Base-by-base conservation (phyloP, 2,888 invertebrate species). In the Tridacna crocea region DNA sequence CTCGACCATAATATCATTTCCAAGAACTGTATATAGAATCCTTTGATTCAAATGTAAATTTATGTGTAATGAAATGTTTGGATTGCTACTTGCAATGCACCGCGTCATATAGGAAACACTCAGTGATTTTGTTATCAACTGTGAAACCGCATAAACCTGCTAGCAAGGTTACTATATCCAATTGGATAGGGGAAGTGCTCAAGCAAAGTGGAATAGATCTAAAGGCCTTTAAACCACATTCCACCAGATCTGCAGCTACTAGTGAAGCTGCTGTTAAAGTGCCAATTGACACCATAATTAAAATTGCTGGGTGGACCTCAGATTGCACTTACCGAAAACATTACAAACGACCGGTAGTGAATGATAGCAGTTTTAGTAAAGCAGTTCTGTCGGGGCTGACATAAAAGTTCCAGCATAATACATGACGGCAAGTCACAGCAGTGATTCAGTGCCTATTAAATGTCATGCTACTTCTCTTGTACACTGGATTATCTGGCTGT, bases 221-320 rank as follows among this genome's bases (percentile, higher is more conserved):
- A 22, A 10, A 8, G 0, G n/a, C 17, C 3, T 72, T 72, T 58
- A 55, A 19, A 72, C 55, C 55, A n/a, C 72, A 72, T 27, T 51
- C 51, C 15, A 72, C 72, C 0, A 72, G 72, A 55, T n/a, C 24
- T 22, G 72, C 72, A 22, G n/a, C 72, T 15, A 72, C 72, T 24
- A 72, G 72, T 72, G 55, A 11, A 72, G 72, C 72, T 17, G 36
- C 66, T 27, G 27, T 10, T 27, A 66, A 36, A 66, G 66, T 75
- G n/a, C 66, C 75, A 11, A 19, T 75, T 15, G 26, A 65, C 19
- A 75, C 75, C 24, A 75, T 75, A 46, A 26, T 75, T 19, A 75
- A 51, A n/a, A 75, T 65, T 27, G 75, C 75, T 26, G 75, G 75
- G 11, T 75, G 75, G 75, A 17, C 75, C 22, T 63, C 61, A 22